Evolutionary conservation across 2,797 vertebrate genomes (phyloP).

Genomic region (Urophycis tenuis): DNA sequence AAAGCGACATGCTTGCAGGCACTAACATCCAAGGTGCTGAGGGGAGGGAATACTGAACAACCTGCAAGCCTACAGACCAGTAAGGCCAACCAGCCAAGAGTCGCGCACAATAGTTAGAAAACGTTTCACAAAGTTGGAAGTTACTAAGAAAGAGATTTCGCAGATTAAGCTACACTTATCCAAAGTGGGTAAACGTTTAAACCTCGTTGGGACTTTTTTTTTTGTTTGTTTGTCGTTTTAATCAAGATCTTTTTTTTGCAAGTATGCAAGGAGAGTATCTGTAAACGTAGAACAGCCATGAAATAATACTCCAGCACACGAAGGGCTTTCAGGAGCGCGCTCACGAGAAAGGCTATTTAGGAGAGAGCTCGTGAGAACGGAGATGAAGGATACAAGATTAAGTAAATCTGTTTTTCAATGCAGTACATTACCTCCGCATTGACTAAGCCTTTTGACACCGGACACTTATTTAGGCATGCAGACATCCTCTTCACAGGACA

Average conservation of each 20-base stretch:
- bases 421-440: conserved; percentile 78
- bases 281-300: conserved; percentile 60
- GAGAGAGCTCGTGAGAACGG: conserved; percentile 29
- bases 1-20: conserved; percentile 44
- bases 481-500: conserved; percentile 42
- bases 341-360: conserved; percentile 22
- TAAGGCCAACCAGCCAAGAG: not conserved
- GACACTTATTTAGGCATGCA: conserved; percentile 54
- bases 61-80: conserved; percentile 28
- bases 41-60: conserved; percentile 27
- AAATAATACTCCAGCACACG: conserved; percentile 34
- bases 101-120: not conserved
- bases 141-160: conserved; percentile 34
- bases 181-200: conserved; percentile 49
- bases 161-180: conserved; percentile 35
- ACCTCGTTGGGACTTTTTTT: conserved; percentile 47
- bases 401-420: conserved; percentile 41
- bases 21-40: conserved; percentile 41
- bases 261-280: conserved; percentile 62
- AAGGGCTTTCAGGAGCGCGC: conserved; percentile 35
- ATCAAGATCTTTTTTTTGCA: conserved; percentile 58
- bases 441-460: conserved; percentile 38
- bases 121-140: not conserved
- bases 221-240: conserved; percentile 47
- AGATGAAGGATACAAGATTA: conserved; percentile 23